Evolutionary conservation across 2,113 vertebrate species (phyloP), one percentile per base, ranked within the genome.

Genomic region (Corythornis vintsioides): DNA sequence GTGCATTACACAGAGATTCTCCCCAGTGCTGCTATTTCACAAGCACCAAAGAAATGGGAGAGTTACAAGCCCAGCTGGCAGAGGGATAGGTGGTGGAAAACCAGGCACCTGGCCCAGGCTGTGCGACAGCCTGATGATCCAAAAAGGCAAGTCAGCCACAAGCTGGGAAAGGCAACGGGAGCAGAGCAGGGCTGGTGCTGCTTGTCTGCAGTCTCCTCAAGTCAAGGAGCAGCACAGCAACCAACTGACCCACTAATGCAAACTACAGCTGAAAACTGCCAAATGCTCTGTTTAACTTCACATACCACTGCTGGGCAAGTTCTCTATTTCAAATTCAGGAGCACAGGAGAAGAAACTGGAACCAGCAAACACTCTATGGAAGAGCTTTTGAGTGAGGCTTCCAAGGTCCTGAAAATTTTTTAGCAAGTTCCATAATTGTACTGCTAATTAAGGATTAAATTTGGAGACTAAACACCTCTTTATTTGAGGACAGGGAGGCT

Each of bases 381-480:
- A 87, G 2, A 1, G 42, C 17, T 67, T 87, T 5, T 33, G 28
- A 85, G 48, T 5, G 45, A 83, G 85, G 63, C 18, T 78, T 86
- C 88, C 50, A 80, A 83, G 40, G 89, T 43, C 35, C 65, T 47
- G 35, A 40, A 90, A 94, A 73, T 60, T 73, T 91, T 82, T 90
- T 67, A 92, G 14, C 52, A 56, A 87, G 47, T 76, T 77, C 79
- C 79, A 83, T 65, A 91, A 89, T 5, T 81, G 64, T 48, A 74
- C 16, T 48, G 89, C 79, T 83, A 95, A 93, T 93, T 83, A 83
- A 88, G 72, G 65, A 85, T 67, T 92, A 91, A 86, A 89, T 88
- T 35, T 71, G 52, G 83, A 95, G 79, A 50, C 87, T 78, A 94
- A 96, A 89, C 79, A 90, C 82, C 40, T 89, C 91, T 91, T 83